Conservation (phyloP, 53 echinoderm and acorn worm species). For the Patiria pectinifera region DNA sequence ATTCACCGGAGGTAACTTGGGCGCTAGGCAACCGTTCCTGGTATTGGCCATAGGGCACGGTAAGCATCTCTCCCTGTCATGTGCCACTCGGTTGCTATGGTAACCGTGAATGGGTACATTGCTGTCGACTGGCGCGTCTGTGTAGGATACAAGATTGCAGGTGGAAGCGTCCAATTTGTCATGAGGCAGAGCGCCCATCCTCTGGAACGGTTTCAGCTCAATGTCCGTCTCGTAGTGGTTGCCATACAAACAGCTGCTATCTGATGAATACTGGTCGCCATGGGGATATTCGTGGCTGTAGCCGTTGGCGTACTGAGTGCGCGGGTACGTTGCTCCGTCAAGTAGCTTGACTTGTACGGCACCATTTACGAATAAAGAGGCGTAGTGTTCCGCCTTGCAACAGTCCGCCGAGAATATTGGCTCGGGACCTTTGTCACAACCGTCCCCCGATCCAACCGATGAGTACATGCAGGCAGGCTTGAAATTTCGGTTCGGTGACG, state of each 20-base stretch:
- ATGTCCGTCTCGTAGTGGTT: constrained; percentile 56
- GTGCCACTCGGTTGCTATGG: constrained; percentile 21
- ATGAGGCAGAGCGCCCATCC: constrained; percentile 7
- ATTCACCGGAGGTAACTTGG: constrained; percentile 55
- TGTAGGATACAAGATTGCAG: constrained; percentile 3
- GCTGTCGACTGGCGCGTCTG: neutral
- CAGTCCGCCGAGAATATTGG: constrained; percentile 54
- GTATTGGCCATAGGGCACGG: constrained; percentile 93
- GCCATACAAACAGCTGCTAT: constrained; percentile 46
- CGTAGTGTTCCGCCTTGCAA: constrained; percentile 84
- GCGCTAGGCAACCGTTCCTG: constrained; percentile 85
- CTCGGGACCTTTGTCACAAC: constrained; percentile 40
- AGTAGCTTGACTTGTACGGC: constrained; percentile 88
- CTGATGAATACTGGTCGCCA: constrained; percentile 56
- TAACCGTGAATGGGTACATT: neutral
- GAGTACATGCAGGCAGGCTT: constrained; percentile 75
- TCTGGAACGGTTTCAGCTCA: constrained; percentile 65
- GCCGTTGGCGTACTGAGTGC: constrained; percentile 42
- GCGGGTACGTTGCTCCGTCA: constrained; percentile 61
- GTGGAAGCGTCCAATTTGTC: constrained; percentile 16
- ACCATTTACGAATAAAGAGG: constrained; percentile 86
- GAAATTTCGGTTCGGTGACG: constrained; percentile 69
- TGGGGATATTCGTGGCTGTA: constrained; percentile 55
- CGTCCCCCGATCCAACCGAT: constrained; percentile 28
- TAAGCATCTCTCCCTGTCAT: constrained; percentile 55